A percentile compares a stretch with the other conserved stretches of the same genome.
Conservation (phyloP, 2,888 invertebrate species). For the Spialia ferax region DNA sequence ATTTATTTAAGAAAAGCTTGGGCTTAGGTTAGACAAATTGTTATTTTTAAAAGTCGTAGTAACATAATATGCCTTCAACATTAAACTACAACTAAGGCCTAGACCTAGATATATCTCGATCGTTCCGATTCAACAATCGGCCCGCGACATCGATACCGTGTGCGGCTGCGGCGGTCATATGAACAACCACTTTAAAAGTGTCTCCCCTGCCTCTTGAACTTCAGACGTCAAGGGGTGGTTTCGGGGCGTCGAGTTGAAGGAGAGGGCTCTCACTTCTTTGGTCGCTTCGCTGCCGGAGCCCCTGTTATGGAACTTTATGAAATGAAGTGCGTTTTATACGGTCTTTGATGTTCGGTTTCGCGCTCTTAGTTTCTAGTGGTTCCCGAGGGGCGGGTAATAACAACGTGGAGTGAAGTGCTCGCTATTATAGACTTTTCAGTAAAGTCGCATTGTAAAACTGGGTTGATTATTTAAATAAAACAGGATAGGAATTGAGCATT, state of each 20-base stretch:
- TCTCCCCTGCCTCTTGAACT: constrained; percentile 54
- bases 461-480: no score
- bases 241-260: constrained; percentile 54
- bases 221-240: constrained; percentile 48
- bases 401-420: constrained; percentile 69
- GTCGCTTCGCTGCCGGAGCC: constrained; percentile 65
- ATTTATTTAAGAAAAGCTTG: no score
- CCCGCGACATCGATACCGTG: constrained; percentile 60
- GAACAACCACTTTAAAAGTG: constrained; percentile 61
- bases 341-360: constrained; percentile 81
- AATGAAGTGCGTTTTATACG: constrained; percentile 81
- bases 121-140: neutral
- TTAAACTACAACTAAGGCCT: no score
- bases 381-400: constrained; percentile 75
- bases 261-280: constrained; percentile 63
- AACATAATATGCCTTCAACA: no score
- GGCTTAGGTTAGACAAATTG: no score
- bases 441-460: no score
- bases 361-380: constrained; percentile 73
- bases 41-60: no score
- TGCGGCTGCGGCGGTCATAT: constrained; percentile 67
- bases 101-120: neutral
- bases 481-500: no score
- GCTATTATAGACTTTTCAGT: constrained; percentile 48
- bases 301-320: constrained; percentile 78